phyloP scores from a whole-genome alignment of 2,797 vertebrate genomes.

The Lophotriccus pileatus region DNA sequence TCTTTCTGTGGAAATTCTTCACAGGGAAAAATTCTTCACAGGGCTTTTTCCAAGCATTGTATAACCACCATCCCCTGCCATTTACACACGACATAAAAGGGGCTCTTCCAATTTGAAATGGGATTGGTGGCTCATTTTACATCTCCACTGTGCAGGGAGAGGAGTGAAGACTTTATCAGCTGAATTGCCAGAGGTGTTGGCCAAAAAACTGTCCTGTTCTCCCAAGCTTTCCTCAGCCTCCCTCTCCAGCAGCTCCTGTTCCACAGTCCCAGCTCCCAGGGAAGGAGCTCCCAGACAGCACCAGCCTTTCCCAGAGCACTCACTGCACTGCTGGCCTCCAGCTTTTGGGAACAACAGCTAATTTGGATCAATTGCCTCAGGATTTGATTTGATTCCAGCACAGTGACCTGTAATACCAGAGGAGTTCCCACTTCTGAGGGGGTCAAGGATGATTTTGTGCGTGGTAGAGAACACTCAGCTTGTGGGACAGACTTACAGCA shows the following conservation, averaged over 20 bases:
- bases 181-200: background rate
- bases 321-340: background rate
- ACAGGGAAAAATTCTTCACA: background rate
- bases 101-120: background rate
- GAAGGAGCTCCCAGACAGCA: background rate
- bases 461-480: background rate
- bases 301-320: background rate
- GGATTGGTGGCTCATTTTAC: background rate
- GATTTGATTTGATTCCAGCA: background rate
- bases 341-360: background rate
- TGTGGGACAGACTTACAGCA: background rate
- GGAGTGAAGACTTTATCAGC: background rate
- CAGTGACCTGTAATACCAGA: background rate
- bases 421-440: background rate
- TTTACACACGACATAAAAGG: background rate
- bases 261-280: background rate
- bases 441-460: background rate
- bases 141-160: background rate
- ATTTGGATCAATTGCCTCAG: background rate
- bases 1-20: constrained; percentile 50
- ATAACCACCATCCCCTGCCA: background rate
- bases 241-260: background rate
- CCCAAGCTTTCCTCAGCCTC: background rate
- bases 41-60: background rate
- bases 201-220: background rate